Percentiles rank a stretch among this genome's conserved stretches.
phyloP scores from a whole-genome alignment of 2,888 invertebrate genomes.

The Melipona bicolor region DNA sequence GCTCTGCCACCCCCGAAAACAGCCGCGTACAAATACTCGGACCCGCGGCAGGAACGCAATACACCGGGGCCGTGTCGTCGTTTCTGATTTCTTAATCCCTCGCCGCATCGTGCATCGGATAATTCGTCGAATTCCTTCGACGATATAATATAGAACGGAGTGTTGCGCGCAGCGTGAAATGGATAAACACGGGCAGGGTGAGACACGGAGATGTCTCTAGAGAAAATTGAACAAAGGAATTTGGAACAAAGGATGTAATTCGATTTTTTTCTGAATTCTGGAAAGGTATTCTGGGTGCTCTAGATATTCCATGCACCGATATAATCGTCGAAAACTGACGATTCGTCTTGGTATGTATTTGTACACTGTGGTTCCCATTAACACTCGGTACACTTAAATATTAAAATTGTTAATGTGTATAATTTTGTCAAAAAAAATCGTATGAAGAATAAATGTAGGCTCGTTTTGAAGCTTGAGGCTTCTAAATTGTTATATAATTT shows the following conservation, averaged over 20 bases:
- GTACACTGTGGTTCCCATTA: too few species aligned
- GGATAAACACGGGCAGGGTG: background rate
- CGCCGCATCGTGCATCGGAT: constrained; percentile 1
- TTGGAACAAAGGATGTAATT: background rate
- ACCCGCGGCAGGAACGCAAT: constrained; percentile 63
- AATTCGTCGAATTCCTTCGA: constrained; percentile 10
- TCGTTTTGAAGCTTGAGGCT: too few species aligned
- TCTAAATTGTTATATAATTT: too few species aligned
- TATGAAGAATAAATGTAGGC: too few species aligned
- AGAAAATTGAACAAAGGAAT: background rate
- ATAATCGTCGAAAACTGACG: too few species aligned
- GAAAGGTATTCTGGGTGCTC: too few species aligned
- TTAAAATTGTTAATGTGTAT: too few species aligned
- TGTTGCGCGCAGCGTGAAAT: background rate
- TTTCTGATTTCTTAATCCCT: constrained; percentile 67
- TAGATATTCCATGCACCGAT: too few species aligned
- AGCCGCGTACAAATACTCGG: constrained; percentile 62
- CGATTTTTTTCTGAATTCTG: too few species aligned
- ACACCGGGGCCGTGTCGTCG: constrained; percentile 53
- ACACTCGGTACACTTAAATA: too few species aligned
- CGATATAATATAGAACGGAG: background rate
- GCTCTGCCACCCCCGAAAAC: constrained; percentile 75
- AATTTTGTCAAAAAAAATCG: too few species aligned
- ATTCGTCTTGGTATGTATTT: too few species aligned
- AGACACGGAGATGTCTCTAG: background rate